phyloP scores from a whole-genome alignment of 2,888 invertebrate genomes.

The Achlya flavicornis region DNA sequence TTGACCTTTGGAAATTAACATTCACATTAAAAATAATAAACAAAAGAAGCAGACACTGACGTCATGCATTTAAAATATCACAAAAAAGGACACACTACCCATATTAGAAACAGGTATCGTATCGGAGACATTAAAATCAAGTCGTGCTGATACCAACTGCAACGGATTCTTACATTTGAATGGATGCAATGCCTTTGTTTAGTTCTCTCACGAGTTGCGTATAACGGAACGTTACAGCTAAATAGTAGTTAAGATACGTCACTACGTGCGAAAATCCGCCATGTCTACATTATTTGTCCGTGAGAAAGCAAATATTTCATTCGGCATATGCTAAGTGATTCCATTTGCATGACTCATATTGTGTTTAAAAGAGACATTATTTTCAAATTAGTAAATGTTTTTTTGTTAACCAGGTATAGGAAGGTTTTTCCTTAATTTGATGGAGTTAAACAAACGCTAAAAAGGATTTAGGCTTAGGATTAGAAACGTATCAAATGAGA shows the following conservation, averaged over 20 bases:
- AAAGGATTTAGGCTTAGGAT: no score
- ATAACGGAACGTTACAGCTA: constrained; percentile 67
- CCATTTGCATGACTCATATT: constrained; percentile 2
- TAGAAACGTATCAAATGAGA: no score
- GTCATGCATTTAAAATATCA: constrained; percentile 30
- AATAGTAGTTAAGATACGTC: constrained; percentile 49
- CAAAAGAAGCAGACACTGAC: constrained; percentile 27
- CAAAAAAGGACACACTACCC: neutral
- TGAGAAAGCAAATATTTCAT: constrained; percentile 49
- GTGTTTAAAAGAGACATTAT: neutral
- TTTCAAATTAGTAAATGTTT: no score
- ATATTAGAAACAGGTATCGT: neutral
- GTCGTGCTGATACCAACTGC: constrained; percentile 40
- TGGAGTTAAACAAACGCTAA: no score
- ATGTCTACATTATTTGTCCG: constrained; percentile 46
- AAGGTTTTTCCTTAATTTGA: no score
- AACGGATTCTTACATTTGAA: constrained; percentile 53
- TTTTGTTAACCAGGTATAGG: neutral
- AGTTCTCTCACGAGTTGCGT: constrained; percentile 69
- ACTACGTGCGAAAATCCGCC: constrained; percentile 60
- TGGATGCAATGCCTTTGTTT: constrained; percentile 64
- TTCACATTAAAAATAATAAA: neutral
- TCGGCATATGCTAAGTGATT: constrained; percentile 15
- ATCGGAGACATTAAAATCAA: constrained; percentile 36
- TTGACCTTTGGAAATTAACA: neutral